A percentile compares a stretch with the other conserved stretches of the same genome.
These are phyloP conservation scores for Gallinago undulata DNA, from an alignment of 2,113 vertebrate genomes.

Conservation along the genomic window DNA sequence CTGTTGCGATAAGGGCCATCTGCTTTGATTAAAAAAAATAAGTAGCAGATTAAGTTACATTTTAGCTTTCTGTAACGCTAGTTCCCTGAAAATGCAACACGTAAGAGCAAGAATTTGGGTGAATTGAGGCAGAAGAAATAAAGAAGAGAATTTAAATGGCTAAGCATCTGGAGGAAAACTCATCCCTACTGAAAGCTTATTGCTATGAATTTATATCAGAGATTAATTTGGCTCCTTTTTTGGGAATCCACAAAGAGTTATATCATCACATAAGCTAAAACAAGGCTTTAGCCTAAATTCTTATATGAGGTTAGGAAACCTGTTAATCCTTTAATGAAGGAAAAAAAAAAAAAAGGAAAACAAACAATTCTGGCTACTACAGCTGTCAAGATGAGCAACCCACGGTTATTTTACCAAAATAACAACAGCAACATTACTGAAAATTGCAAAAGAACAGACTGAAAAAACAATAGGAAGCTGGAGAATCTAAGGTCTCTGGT, in stretches of 20 bases:
- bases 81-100: not conserved
- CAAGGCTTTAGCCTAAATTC: not conserved
- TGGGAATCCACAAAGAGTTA: not conserved
- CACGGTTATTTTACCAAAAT: not conserved
- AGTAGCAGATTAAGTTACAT: not conserved
- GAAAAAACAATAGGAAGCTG: not conserved
- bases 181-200: not conserved
- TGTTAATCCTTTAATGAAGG: not conserved
- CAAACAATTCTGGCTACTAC: accelerated
- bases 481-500: not conserved
- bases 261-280: not conserved
- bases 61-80: not conserved
- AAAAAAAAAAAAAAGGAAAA: not conserved
- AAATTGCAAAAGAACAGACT: not conserved
- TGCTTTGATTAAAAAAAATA: not conserved
- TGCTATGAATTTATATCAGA: not conserved
- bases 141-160: not conserved
- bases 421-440: not conserved
- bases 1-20: not conserved
- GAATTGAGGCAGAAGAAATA: not conserved
- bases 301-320: not conserved
- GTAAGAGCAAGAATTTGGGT: not conserved
- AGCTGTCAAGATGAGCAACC: not conserved
- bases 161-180: not conserved
- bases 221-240: not conserved